phyloP scores from a whole-genome alignment of 2,797 vertebrate species.

The Agapornis canus region DNA sequence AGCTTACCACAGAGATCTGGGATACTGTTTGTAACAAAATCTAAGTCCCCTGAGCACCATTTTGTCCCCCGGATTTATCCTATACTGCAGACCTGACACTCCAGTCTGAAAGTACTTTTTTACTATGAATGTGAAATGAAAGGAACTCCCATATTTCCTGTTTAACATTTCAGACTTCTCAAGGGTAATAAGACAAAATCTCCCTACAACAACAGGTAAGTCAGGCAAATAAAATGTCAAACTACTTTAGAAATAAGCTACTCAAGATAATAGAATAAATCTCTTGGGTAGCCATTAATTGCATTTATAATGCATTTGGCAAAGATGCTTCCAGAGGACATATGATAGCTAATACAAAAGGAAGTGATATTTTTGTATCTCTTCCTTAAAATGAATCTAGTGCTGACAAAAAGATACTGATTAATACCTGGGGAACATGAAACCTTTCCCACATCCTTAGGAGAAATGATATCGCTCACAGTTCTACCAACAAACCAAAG shows the following conservation, averaged over 20 bases:
- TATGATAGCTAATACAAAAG: conserved; percentile 20
- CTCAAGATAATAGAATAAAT: conserved; percentile 49
- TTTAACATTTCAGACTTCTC: conserved; percentile 55
- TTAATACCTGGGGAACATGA: background rate
- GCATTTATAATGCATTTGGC: background rate
- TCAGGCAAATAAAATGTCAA: conserved; percentile 60
- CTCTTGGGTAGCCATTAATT: conserved; percentile 33
- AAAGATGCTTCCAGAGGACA: conserved; percentile 4
- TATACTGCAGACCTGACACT: background rate
- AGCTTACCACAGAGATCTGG: background rate
- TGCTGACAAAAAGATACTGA: background rate
- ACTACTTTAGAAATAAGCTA: conserved; percentile 47
- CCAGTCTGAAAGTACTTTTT: background rate
- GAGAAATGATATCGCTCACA: background rate
- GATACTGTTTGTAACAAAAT: background rate
- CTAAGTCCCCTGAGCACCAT: background rate
- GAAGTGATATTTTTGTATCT: conserved; percentile 8
- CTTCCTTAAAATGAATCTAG: conserved; percentile 22
- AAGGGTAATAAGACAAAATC: conserved; percentile 56
- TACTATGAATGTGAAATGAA: background rate
- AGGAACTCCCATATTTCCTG: conserved; percentile 20
- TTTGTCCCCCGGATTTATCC: background rate
- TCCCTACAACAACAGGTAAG: conserved; percentile 48
- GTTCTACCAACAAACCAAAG: background rate
- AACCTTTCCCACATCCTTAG: background rate